Conservation (phyloP, 2,113 vertebrate species). For the Anguilla japonica region DNA sequence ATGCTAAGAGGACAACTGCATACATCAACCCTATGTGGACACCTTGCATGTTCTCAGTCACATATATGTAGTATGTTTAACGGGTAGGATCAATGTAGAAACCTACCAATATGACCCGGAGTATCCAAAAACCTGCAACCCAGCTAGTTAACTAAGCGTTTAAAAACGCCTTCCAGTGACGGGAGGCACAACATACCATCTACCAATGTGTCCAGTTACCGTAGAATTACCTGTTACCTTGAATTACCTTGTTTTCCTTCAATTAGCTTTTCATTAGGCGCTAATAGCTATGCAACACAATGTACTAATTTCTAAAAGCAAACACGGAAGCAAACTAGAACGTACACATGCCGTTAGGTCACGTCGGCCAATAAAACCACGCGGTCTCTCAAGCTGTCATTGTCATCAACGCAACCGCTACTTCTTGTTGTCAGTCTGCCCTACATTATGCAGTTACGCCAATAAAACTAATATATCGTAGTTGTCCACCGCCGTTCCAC, state of each 20-base stretch:
- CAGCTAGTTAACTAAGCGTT: background rate
- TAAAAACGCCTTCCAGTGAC: background rate
- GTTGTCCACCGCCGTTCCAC: background rate
- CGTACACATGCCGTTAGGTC: background rate
- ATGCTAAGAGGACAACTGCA: background rate
- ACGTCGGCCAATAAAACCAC: background rate
- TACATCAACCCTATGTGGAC: background rate
- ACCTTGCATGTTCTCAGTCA: background rate
- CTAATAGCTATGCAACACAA: background rate
- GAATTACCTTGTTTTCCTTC: background rate
- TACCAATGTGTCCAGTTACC: background rate
- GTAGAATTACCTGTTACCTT: background rate
- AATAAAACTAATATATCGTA: background rate
- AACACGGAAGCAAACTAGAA: background rate
- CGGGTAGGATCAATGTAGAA: background rate
- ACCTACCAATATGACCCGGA: background rate
- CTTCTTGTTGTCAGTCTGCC: background rate
- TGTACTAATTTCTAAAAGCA: background rate
- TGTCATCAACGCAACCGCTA: background rate
- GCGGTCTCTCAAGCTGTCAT: background rate
- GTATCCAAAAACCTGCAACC: background rate
- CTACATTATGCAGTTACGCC: background rate
- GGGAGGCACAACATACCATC: background rate
- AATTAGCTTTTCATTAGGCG: background rate
- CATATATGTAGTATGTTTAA: background rate